Base-by-base conservation (phyloP, 1,140 invertebrate species). In the Olivierus martensii region DNA sequence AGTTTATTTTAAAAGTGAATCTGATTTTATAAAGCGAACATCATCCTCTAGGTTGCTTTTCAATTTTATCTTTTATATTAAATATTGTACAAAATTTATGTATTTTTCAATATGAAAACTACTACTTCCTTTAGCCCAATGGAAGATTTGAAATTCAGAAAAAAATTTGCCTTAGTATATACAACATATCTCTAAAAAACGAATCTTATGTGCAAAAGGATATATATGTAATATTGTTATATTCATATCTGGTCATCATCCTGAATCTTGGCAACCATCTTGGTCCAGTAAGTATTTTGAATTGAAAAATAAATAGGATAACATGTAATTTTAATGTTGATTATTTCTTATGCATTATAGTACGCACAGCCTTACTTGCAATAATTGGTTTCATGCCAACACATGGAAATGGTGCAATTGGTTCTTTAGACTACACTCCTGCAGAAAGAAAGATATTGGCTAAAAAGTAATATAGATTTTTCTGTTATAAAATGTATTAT, bases 131-230 rank as follows among this genome's bases (percentile, higher is more conserved):
- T 46, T 63, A 90, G 85, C 89, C 89, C 21, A 96, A 93, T 75
- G 92, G 92, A 43, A 75, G 92, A 57, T 97, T 96, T 76, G 89
- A 95, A 73, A 78, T 79, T 2, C 87, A 90, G 62, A 92, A 89
- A 68, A 95, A 96, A 70, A 94, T 97, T 65, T 97, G 92, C 69
- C 71, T 97, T 41, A 93, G 87, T 58, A 97, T 97, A n/a, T n/a
- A n/a, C n/a, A n/a, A n/a, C n/a, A n/a, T n/a, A n/a, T n/a, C n/a
- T n/a, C n/a, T n/a, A n/a, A n/a, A n/a, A n/a, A n/a, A n/a, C n/a
- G n/a, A n/a, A n/a, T n/a, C n/a, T n/a, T n/a, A n/a, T n/a, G n/a
- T n/a, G n/a, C n/a, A n/a, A n/a, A n/a, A n/a, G n/a, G n/a, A n/a
- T n/a, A n/a, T n/a, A n/a, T n/a, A n/a, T n/a, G n/a, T n/a, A n/a